These are phyloP conservation scores for Euproctis similis DNA, from an alignment of 2,888 invertebrate species.

Conservation along the genomic window DNA sequence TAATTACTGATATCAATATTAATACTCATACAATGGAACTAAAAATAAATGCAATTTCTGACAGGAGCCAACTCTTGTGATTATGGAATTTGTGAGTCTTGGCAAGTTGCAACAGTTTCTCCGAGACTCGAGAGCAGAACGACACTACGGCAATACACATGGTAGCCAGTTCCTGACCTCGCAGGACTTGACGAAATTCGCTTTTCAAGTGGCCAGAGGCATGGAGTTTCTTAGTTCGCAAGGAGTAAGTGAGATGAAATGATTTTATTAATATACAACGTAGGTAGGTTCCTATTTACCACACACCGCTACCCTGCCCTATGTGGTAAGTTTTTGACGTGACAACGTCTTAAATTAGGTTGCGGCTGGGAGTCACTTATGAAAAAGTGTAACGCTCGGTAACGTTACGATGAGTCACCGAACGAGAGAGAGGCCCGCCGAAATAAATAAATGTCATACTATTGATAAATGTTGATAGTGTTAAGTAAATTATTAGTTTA, in stretches of 20 bases:
- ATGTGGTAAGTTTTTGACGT: too few relatives aligned
- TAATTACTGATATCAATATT: too few relatives aligned
- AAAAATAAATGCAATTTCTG: too few relatives aligned
- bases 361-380: too few relatives aligned
- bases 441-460: too few relatives aligned
- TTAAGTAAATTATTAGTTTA: too few relatives aligned
- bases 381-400: too few relatives aligned
- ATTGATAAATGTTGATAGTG: too few relatives aligned
- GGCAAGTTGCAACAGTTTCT: slow-evolving; percentile 94
- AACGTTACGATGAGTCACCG: too few relatives aligned
- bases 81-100: slow-evolving; percentile 92
- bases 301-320: not conserved
- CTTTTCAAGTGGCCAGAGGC: slow-evolving; percentile 92
- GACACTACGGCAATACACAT: slow-evolving; percentile 86
- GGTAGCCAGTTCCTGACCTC: slow-evolving; percentile 88
- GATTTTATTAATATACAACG: not conserved
- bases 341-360: too few relatives aligned
- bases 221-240: slow-evolving; percentile 91
- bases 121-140: slow-evolving; percentile 88
- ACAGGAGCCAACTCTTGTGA: slow-evolving; percentile 90
- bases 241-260: slow-evolving; percentile 77
- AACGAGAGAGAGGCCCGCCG: too few relatives aligned
- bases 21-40: too few relatives aligned
- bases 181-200: slow-evolving; percentile 90
- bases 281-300: not conserved